Evolutionary conservation across 2,797 vertebrate species (phyloP).

Genomic region (Dendrocincla tyrannina): DNA sequence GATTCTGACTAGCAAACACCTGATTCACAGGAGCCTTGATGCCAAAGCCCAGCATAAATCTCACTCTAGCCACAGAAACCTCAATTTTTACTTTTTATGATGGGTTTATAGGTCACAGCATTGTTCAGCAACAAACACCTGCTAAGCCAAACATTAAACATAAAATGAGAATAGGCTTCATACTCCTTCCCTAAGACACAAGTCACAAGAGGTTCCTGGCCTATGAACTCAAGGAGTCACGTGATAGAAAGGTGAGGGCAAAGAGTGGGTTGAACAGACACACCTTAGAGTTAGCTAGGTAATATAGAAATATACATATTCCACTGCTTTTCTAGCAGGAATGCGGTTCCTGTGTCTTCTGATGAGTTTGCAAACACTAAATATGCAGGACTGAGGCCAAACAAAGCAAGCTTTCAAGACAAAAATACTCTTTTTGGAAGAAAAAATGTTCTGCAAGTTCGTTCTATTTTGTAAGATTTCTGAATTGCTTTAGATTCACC

Average conservation of each 20-base stretch:
- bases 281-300: background rate
- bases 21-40: background rate
- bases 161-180: background rate
- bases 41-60: background rate
- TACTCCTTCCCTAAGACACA: background rate
- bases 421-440: background rate
- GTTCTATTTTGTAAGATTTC: background rate
- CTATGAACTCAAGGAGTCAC: background rate
- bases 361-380: background rate
- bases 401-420: background rate
- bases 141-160: background rate
- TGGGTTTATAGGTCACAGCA: background rate
- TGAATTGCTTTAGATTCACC: background rate
- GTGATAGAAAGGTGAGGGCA: background rate
- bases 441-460: background rate
- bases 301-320: background rate
- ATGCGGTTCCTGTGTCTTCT: background rate
- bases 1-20: background rate
- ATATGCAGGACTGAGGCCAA: background rate
- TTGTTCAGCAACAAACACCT: background rate
- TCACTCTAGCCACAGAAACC: background rate
- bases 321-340: background rate
- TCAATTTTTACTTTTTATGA: background rate
- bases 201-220: background rate
- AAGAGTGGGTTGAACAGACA: accelerated